Evolutionary conservation across 2,113 vertebrate genomes (phyloP), one percentile per base, ranked within the genome.

Genomic region (Bungarus multicinctus): DNA sequence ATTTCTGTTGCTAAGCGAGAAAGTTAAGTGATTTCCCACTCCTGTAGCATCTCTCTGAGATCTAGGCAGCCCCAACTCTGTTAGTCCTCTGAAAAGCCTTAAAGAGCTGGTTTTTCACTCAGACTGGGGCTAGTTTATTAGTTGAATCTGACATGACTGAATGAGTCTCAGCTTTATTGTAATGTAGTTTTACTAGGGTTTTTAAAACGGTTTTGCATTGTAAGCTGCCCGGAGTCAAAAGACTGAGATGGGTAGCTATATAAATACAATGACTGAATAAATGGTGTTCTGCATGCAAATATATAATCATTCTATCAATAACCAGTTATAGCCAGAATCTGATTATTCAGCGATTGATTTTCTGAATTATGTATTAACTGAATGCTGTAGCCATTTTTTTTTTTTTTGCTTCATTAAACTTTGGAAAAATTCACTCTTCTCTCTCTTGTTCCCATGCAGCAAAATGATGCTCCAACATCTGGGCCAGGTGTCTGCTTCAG

Each of bases 401-500:
- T 47, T 88, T 58, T 1, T 39, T 47, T 88, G 92, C 27, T 43
- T n/a, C 89, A 90, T 55, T 91, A 20, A 94, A 91, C 87, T 50
- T 93, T 90, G 91, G 89, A 95, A 96, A 95, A 52, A 86, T 39
- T 96, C 30, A 92, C 69, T 53, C 27, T 30, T 92, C 34, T 95
- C 57, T 16, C 52, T 45, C 93, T 97, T 95, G 95, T 97, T 95
- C 58, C 94, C 27, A 98, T 98, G 96, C 97, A 98, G 97, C 97
- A 98, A 97, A 97, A 99, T 99, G 99, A 99, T 99, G 99, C 98
- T 99, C 96, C 99, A 99, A 96, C 98, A 99, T 97, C 95, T 98
- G 52, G 98, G 98, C 93, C 98, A 98, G 94, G 97, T 98, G 93
- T 97, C 98, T 93, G 98, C 98, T 90, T 98, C 98, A 4, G 99